phyloP scores from a whole-genome alignment of 2,113 vertebrate genomes.

The Heterocephalus glaber region DNA sequence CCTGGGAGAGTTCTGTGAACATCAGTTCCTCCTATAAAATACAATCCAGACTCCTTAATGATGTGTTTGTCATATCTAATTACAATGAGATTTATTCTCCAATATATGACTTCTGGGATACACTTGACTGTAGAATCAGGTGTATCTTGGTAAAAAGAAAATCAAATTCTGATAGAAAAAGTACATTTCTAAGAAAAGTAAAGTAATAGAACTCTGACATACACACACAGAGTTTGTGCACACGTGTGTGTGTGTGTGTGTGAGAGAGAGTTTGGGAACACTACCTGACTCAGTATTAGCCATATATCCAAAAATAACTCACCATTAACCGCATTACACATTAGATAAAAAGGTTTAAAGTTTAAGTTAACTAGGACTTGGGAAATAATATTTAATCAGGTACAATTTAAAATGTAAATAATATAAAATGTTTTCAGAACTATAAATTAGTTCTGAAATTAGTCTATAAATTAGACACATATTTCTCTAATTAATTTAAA shows the following conservation, averaged over 20 bases:
- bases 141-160: background rate
- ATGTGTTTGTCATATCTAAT: slow-evolving; percentile 23
- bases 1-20: background rate
- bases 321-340: background rate
- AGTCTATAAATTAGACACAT: background rate
- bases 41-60: background rate
- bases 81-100: slow-evolving; percentile 24
- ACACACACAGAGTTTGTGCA: background rate
- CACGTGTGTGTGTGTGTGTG: background rate
- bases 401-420: background rate
- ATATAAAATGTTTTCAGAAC: background rate
- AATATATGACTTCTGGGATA: background rate
- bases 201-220: background rate
- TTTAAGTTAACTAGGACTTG: background rate
- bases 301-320: background rate
- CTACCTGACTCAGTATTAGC: background rate
- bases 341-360: background rate
- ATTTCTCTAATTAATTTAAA: background rate
- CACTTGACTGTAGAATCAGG: background rate
- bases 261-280: background rate
- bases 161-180: slow-evolving; percentile 3
- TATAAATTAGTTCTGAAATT: slow-evolving; percentile 19
- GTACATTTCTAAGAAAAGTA: background rate
- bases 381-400: background rate
- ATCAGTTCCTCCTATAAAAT: background rate